Percentiles rank a stretch among this genome's conserved stretches.
phyloP scores from a whole-genome alignment of 2,888 invertebrate species.

The Harpagoxenus sublaevis region DNA sequence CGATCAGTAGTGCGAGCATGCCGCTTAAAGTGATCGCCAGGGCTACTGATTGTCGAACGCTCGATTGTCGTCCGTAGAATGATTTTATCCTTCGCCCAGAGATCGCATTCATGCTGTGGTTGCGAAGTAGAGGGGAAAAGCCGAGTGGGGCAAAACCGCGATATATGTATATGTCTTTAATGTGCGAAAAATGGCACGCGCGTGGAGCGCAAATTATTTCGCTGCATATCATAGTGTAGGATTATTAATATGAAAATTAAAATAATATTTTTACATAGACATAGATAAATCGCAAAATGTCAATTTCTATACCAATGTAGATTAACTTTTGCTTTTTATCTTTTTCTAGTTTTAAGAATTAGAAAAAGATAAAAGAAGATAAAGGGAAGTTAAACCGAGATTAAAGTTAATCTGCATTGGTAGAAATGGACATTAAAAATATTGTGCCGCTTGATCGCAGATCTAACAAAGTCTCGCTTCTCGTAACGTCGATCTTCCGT shows the following conservation, averaged over 20 bases:
- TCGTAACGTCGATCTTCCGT: not conserved
- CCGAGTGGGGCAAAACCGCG: conserved; percentile 47
- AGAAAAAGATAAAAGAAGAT: no score
- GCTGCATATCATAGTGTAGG: not conserved
- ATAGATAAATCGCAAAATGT: not conserved
- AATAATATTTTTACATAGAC: not conserved
- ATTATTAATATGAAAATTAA: not conserved
- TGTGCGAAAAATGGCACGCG: not conserved
- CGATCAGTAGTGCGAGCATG: conserved; percentile 74
- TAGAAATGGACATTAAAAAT: not conserved
- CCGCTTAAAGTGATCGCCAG: conserved; percentile 63
- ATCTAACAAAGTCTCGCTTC: not conserved
- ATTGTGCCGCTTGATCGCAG: not conserved
- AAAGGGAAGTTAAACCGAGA: not conserved
- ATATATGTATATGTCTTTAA: not conserved
- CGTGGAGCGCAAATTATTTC: not conserved
- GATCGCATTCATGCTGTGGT: conserved; percentile 28
- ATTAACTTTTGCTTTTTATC: no score
- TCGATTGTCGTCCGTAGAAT: conserved; percentile 62
- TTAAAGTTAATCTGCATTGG: no score
- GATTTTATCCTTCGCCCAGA: conserved; percentile 72
- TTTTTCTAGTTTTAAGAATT: no score
- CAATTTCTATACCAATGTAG: no score
- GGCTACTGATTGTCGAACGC: conserved; percentile 66
- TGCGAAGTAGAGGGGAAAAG: conserved; percentile 47